phyloP scores from a whole-genome alignment of 1,140 invertebrate species.

The Drosophila lacteicornis region DNA sequence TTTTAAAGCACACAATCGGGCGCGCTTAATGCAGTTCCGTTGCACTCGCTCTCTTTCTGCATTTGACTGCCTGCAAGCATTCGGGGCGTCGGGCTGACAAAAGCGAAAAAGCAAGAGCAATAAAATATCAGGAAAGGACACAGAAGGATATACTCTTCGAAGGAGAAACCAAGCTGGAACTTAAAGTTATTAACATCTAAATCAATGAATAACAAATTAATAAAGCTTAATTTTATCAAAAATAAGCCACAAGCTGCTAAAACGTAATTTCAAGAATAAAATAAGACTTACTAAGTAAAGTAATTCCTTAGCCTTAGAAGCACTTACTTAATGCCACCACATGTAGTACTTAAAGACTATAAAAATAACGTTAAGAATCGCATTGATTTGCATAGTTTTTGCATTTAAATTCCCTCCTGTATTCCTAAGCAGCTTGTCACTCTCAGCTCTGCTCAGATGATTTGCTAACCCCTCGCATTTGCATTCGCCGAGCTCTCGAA shows the following conservation, averaged over 20 bases:
- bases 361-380: neutral
- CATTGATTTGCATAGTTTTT: constrained; percentile 22
- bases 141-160: constrained; percentile 17
- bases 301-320: neutral
- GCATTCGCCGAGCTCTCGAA: constrained; percentile 26
- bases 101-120: constrained; percentile 32
- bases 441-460: constrained; percentile 20
- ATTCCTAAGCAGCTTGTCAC: constrained; percentile 22
- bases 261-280: no score
- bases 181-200: no score
- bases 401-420: constrained; percentile 10
- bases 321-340: neutral
- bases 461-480: constrained; percentile 42
- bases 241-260: no score
- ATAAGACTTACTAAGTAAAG: no score
- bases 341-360: no score
- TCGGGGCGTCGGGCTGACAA: constrained; percentile 28
- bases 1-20: constrained; percentile 47
- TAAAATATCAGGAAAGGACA: neutral
- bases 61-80: constrained; percentile 18
- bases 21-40: constrained; percentile 35
- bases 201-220: no score
- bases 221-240: no score
- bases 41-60: constrained; percentile 11
- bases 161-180: neutral